Base-by-base conservation (phyloP, 2,797 vertebrate species). In the Octomys mimax region DNA sequence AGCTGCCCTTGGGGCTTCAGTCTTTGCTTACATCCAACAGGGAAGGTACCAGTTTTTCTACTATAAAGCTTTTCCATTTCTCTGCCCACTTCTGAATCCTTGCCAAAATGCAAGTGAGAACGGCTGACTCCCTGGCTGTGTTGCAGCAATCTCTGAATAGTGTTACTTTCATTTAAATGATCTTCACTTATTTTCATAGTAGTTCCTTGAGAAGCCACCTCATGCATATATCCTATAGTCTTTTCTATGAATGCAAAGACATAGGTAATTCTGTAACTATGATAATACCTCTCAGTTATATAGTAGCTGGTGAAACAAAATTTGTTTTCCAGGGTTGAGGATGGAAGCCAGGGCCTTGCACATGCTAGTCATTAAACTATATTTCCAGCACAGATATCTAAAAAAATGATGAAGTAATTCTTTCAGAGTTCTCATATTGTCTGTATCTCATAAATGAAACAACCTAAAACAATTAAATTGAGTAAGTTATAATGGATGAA, bases 341-440 rank as follows among this genome's bases (percentile, higher is more conserved):
- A 89, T 68, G 54, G 57, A 89, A 84, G 22, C 31, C 31, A 84
- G 59, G 26, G 14, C 33, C 33, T 77, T 39, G 33, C 3, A 9
- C 21, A 54, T 7, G 7, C 16, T 75, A 57, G 86, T 31, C 66
- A 71, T 57, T 77, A 64, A 83, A 5, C 22, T 66, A 42, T 1
- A 66, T 28, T 66, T 11, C 59, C 88, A 49, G 19, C 1, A 16
- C 10, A 89, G n/a, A 77, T 59, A 12, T 81, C 92, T 88, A 42
- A 57, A 89, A 89, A 95, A 94, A 66, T 87, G 77, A 28, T 61
- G 86, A 91, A 93, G 82, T 61, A 95, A 91, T 89, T 85, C 57
- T 92, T 24, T 26, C 62, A 79, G 22, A 1, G 22, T 86, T 16
- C 12, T 91, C 36, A 78, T 73, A 59, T 13, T 87, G 54, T 92